These are phyloP conservation scores for Calosoma granatense DNA, from an alignment of 1,140 invertebrate species.

Conservation along the genomic window DNA sequence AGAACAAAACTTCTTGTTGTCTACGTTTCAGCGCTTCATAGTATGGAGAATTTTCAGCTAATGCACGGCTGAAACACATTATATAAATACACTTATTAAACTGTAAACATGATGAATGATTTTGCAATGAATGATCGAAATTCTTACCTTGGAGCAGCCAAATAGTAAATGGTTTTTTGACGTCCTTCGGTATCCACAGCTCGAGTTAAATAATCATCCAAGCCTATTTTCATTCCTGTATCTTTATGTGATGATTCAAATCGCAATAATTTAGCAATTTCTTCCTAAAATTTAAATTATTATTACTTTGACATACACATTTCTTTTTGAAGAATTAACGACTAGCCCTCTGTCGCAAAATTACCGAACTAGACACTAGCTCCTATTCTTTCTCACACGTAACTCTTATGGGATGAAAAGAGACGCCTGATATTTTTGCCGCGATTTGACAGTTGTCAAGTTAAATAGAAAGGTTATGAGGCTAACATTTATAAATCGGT, in stretches of 20 bases:
- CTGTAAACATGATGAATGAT: background rate
- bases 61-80: constrained; percentile 55
- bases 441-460: no score
- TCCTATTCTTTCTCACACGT: no score
- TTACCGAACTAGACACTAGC: no score
- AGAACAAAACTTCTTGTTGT: constrained; percentile 87
- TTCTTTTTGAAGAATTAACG: no score
- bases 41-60: constrained; percentile 91
- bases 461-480: no score
- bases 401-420: no score
- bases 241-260: constrained; percentile 83
- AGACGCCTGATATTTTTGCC: no score
- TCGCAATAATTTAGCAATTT: constrained; percentile 79
- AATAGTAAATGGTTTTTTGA: constrained; percentile 84
- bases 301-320: no score
- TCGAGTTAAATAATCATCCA: constrained; percentile 70
- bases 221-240: constrained; percentile 63
- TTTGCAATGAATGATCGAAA: constrained; percentile 16
- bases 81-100: constrained; percentile 6
- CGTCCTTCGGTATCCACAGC: constrained; percentile 63
- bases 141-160: constrained; percentile 89
- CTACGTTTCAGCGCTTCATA: constrained; percentile 82
- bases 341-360: no score
- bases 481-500: no score
- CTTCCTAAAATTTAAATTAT: constrained; percentile 58